A percentile compares a stretch with the other conserved stretches of the same genome.
phyloP scores from a whole-genome alignment of 1,140 invertebrate genomes.

The Centruroides vittatus region DNA sequence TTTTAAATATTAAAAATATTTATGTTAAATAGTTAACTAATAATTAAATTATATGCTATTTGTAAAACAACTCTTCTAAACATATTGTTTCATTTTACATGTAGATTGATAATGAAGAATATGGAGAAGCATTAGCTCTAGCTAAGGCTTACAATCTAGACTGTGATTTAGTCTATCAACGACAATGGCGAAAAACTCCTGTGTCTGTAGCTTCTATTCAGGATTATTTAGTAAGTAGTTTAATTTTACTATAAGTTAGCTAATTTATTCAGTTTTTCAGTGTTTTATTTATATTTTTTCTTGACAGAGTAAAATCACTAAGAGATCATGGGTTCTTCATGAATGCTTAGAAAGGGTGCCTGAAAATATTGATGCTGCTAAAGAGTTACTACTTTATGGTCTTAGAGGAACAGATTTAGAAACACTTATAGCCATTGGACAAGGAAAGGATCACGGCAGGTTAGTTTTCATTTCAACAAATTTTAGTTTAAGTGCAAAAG shows the following conservation, averaged over 20 bases:
- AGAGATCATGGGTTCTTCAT: slow-evolving; percentile 64
- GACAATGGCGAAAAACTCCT: slow-evolving; percentile 58
- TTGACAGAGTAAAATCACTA: slow-evolving; percentile 51
- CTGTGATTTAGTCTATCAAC: slow-evolving; percentile 64
- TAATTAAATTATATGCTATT: not conserved
- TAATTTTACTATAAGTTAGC: not conserved
- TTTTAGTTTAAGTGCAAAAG: too few species aligned
- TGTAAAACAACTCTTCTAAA: not conserved
- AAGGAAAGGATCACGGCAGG: slow-evolving; percentile 30
- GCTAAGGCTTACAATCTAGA: slow-evolving; percentile 58
- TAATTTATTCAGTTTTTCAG: too few species aligned
- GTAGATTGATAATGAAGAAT: slow-evolving; percentile 54
- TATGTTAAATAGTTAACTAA: not conserved
- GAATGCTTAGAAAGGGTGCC: slow-evolving; percentile 64
- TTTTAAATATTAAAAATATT: not conserved
- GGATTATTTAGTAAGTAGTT: slow-evolving; percentile 45
- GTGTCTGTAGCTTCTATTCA: slow-evolving; percentile 56
- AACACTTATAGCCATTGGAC: slow-evolving; percentile 33
- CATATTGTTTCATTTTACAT: slow-evolving; percentile 12
- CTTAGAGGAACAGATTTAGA: slow-evolving; percentile 49
- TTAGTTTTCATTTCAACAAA: not conserved
- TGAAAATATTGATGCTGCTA: slow-evolving; percentile 50
- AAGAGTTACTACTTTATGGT: slow-evolving; percentile 57
- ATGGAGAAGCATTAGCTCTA: slow-evolving; percentile 56
- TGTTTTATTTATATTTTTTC: too few species aligned